These are phyloP conservation scores for Hypomesus transpacificus DNA, from an alignment of 2,113 vertebrate genomes.

Conservation along the genomic window DNA sequence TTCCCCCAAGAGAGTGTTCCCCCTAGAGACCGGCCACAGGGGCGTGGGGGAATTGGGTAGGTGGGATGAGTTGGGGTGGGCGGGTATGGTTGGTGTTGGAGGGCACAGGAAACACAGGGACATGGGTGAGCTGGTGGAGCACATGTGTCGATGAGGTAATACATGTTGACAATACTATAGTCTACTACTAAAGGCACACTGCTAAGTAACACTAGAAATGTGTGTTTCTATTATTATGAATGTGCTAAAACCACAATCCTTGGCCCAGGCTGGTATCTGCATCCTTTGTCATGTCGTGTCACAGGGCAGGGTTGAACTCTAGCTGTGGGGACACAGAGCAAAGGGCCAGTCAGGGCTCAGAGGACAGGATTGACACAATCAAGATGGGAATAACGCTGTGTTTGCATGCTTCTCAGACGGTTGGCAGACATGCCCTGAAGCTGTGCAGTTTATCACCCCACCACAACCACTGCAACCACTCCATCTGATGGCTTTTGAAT, in stretches of 20 bases:
- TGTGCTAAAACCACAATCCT: no score
- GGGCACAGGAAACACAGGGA: no score
- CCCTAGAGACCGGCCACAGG: no score
- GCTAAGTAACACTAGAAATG: no score
- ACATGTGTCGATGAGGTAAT: no score
- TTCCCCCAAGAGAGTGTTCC: conserved; percentile 28
- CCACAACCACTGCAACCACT: conserved; percentile 30
- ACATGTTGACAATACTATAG: no score
- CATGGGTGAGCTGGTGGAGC: no score
- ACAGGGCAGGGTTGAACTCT: conserved; percentile 20
- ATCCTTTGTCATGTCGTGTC: conserved; percentile 28
- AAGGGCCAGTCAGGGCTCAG: conserved; percentile 27
- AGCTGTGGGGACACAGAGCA: background rate
- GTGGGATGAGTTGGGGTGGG: background rate
- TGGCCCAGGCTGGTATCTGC: conserved; percentile 4
- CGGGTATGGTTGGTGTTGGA: background rate
- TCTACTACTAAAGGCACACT: no score
- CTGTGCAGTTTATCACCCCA: conserved; percentile 40
- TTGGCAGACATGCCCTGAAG: conserved; percentile 45
- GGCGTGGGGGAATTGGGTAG: no score
- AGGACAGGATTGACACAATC: conserved; percentile 44
- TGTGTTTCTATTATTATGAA: no score
- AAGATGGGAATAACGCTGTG: conserved; percentile 27
- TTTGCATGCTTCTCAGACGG: conserved; percentile 67
- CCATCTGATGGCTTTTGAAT: conserved; percentile 45